These are phyloP conservation scores for Cephus nigrinus DNA, from an alignment of 2,888 invertebrate species.

Conservation along the genomic window DNA sequence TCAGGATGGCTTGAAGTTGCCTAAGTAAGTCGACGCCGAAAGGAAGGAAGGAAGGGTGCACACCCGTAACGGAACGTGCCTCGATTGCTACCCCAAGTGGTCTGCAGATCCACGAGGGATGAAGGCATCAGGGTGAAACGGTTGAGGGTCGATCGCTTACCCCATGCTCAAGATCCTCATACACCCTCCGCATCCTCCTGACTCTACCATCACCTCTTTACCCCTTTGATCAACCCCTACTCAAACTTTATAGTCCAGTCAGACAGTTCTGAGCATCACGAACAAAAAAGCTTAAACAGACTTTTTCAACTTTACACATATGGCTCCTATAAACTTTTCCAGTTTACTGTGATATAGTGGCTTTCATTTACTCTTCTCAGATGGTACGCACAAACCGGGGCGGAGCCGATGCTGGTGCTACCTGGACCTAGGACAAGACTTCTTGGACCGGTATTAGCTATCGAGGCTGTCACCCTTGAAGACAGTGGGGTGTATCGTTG, in stretches of 20 bases:
- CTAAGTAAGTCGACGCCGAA: background rate
- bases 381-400: conserved; percentile 77
- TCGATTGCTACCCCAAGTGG: background rate
- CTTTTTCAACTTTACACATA: background rate
- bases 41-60: background rate
- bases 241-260: background rate
- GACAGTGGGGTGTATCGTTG: conserved; percentile 78
- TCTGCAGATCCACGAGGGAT: background rate
- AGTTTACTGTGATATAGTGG: background rate
- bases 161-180: background rate
- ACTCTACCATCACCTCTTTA: background rate
- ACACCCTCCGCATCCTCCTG: background rate
- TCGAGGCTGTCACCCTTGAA: conserved; percentile 78
- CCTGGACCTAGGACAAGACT: conserved; percentile 75
- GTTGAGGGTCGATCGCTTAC: background rate
- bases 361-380: conserved; percentile 57
- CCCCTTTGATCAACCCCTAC: background rate
- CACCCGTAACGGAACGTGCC: background rate
- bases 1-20: background rate
- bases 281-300: background rate
- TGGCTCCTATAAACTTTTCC: background rate
- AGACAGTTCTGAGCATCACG: background rate
- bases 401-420: conserved; percentile 73
- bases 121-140: background rate
- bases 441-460: conserved; percentile 76